Conservation (phyloP, 2,113 vertebrate species). For the Acinonyx jubatus region DNA sequence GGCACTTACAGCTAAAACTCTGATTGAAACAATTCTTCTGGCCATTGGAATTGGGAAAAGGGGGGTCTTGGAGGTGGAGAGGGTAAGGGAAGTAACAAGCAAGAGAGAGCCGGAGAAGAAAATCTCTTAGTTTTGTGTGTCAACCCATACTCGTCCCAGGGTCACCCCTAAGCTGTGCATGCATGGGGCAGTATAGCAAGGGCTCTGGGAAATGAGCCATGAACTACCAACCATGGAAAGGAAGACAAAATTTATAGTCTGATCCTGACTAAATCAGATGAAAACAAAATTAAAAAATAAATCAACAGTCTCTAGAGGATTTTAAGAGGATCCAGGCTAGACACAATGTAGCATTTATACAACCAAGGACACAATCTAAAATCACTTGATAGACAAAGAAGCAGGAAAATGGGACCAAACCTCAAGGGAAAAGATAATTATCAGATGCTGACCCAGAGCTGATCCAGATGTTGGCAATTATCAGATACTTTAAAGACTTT, state of each 20-base stretch:
- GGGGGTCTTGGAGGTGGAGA: neutral
- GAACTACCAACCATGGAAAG: neutral
- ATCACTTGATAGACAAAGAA: neutral
- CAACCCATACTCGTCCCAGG: neutral
- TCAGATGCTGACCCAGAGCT: neutral
- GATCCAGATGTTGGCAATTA: neutral
- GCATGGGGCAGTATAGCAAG: neutral
- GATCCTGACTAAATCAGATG: neutral
- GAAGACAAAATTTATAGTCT: neutral
- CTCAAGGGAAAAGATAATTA: neutral
- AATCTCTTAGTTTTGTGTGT: neutral
- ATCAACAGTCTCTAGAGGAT: neutral
- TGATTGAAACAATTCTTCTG: neutral
- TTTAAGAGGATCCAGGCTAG: neutral
- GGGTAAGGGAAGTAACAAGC: neutral
- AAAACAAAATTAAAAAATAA: slow-evolving; percentile 39
- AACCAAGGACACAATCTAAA: neutral
- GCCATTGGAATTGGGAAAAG: neutral
- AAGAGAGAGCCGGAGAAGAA: neutral
- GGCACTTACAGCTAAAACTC: neutral
- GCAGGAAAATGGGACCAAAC: neutral
- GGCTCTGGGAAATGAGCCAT: neutral
- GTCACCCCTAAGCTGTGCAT: neutral
- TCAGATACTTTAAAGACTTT: neutral
- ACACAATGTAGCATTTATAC: neutral